These are phyloP conservation scores for Mythimna impura DNA, from an alignment of 2,888 invertebrate species.

Conservation along the genomic window DNA sequence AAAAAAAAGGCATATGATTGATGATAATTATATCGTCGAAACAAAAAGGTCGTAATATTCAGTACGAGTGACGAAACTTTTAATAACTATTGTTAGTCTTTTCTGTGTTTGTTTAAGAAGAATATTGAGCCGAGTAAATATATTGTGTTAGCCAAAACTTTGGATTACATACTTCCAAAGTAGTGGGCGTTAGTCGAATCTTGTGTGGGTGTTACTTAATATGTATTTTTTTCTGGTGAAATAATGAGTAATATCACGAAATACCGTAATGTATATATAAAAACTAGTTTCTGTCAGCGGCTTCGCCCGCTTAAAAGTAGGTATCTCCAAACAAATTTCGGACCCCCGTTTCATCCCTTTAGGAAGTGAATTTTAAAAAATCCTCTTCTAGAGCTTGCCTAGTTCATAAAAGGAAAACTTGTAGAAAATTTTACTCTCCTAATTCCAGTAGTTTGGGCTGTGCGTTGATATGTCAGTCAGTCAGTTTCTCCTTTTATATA, in stretches of 20 bases:
- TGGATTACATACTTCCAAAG: slow-evolving; percentile 7
- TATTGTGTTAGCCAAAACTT: slow-evolving; percentile 23
- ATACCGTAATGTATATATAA: background rate
- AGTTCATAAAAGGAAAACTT: too few species aligned
- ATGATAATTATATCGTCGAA: background rate
- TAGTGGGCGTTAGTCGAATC: slow-evolving; percentile 25
- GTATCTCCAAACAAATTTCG: too few species aligned
- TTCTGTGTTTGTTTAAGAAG: slow-evolving; percentile 14
- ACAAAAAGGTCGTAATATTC: background rate
- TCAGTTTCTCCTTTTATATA: too few species aligned
- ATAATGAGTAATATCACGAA: slow-evolving; percentile 1
- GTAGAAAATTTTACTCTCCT: too few species aligned
- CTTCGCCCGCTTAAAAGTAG: too few species aligned
- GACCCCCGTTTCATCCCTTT: too few species aligned
- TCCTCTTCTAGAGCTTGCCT: too few species aligned
- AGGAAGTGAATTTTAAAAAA: too few species aligned
- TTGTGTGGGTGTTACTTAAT: slow-evolving; percentile 24
- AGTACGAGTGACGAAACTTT: background rate
- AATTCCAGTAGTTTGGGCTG: too few species aligned
- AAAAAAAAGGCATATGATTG: background rate
- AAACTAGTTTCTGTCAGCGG: too few species aligned
- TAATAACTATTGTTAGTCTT: background rate
- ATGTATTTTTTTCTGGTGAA: slow-evolving; percentile 10
- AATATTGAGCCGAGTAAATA: slow-evolving; percentile 32
- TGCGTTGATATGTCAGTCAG: too few species aligned